Evolutionary conservation across 2,113 vertebrate genomes (phyloP), one percentile per base, ranked within the genome.

Genomic region (Lepisosteus osseus): DNA sequence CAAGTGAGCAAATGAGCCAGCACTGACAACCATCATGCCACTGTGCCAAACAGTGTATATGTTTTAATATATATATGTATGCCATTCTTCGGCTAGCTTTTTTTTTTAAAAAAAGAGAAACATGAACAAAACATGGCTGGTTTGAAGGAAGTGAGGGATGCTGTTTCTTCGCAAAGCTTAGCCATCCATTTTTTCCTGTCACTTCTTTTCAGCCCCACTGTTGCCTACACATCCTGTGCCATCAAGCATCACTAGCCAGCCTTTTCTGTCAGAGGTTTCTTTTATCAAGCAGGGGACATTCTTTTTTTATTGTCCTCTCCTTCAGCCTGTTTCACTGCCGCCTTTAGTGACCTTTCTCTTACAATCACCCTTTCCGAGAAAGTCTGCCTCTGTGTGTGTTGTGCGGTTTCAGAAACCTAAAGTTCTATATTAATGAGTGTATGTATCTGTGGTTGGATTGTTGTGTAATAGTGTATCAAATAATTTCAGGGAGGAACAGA

Each of bases 111-210:
- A 9, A 51, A 9, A 51, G 47, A 51, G 47, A 51, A 51, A 51
- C 29, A 29, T 29, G 29, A 29, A 29, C 29, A 51, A 51, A 51
- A 6, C 47, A 5, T 51, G 29, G 29, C 29, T 2, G 29, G 29
- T 29, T 29, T 29, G 29, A 29, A 29, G 29, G 29, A 1, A 51
- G 47, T 51, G 47, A 5, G 5, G 5, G 9, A 9, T 51, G 47
- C 47, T 51, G 47, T 6, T 51, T 51, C 9, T 51, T 51, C 5
- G 9, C 5, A 51, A 51, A 51, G 47, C 1, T 51, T 68, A 17
- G 12, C 15, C 11, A 11, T 54, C 65, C 65, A 51, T 67, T n/a
- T 67, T 66, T 64, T 15, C 64, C 64, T 14, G 45, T 45, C 64
- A 14, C 6, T 15, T 44, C 8, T n/a, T 65, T 65, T 66, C 42